Base-by-base conservation (phyloP, 2,113 vertebrate species). In the Prunella himalayana region DNA sequence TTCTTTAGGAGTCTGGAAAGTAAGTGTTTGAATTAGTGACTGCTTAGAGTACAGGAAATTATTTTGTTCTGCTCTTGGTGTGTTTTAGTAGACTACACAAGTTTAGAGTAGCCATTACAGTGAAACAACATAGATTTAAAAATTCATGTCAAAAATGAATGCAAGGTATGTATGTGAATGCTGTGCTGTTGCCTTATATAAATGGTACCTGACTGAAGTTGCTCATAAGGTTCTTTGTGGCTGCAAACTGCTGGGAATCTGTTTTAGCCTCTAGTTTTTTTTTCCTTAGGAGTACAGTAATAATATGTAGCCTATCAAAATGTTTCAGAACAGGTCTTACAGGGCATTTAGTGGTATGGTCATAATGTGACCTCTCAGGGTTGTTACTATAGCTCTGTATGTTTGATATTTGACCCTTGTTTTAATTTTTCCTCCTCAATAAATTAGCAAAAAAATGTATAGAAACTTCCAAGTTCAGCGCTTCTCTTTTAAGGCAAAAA, bases 1-100 rank as follows among this genome's bases (percentile, higher is more conserved):
- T 91, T 91, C 81, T 90, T 78, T 50, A 95, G 85, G 96, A 81
- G 80, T 96, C 86, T 92, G 37, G 82, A 94, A 87, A 82, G 63
- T 45, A 81, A 69, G 21, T 13, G 6, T 42, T 7, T 54, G 47
- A 70, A 12, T 86, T 65, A 64, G 28, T 61, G 31, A 86, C 83
- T 79, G 20, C 77, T 91, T 75, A 65, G 27, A 64, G 12, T 65
- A 54, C 37, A 50, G 53, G 72, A 92, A 59, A 59, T 49, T 31
- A 22, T 11, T 94, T 93, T 97, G 39, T 87, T 95, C 80, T 82
- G 37, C 25, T 85, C 49, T 53, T 39, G 6, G 59, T 30, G n/a
- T 49, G 18, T 87, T 92, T 73, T 50, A n/a, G n/a, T 65, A 80
- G 59, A 69, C 31, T 50, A 60, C 8, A 30, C 20, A 50, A 83